These are phyloP conservation scores for Colletes gigas DNA, from an alignment of 1,140 invertebrate genomes.

Conservation along the genomic window DNA sequence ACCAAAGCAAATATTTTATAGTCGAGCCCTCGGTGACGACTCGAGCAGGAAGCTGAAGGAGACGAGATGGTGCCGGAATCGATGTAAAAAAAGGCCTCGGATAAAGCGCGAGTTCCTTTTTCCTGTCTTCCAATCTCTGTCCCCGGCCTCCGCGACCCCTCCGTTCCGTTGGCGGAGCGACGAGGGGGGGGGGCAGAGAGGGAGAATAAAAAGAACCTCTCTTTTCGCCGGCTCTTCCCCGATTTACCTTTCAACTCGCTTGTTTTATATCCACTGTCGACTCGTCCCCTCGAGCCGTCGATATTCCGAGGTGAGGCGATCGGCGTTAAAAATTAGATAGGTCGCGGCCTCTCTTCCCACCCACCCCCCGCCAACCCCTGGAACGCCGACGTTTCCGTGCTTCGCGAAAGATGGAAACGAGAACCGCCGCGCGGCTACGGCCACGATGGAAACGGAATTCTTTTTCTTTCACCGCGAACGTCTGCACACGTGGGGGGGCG, in stretches of 20 bases:
- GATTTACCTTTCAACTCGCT: conserved; percentile 77
- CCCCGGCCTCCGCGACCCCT: conserved; percentile 12
- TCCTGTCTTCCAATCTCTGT: conserved; percentile 70
- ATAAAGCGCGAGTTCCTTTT: conserved; percentile 70
- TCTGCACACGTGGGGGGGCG: not conserved
- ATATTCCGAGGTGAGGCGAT: conserved; percentile 65
- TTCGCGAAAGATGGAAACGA: conserved; percentile 41
- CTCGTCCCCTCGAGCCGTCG: conserved; percentile 40
- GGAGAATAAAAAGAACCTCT: conserved; percentile 66
- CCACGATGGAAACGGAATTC: conserved; percentile 11
- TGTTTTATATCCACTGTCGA: conserved; percentile 70
- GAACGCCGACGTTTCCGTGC: conserved; percentile 6
- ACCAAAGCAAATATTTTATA: conserved; percentile 82
- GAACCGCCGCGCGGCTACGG: not conserved
- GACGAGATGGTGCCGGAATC: conserved; percentile 54
- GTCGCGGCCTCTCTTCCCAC: conserved; percentile 31
- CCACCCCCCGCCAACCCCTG: too few species aligned
- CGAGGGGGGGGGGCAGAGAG: not conserved
- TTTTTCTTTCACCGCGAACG: not conserved
- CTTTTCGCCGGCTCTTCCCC: conserved; percentile 67
- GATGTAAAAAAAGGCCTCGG: conserved; percentile 67
- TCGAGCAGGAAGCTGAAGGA: conserved; percentile 50
- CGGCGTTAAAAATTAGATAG: conserved; percentile 70
- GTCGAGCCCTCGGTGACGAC: conserved; percentile 71
- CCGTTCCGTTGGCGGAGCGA: not conserved